Evolutionary conservation across 2,888 invertebrate genomes (phyloP), one percentile per base, ranked within the genome.

Genomic region (Oxycera nigricornis): DNA sequence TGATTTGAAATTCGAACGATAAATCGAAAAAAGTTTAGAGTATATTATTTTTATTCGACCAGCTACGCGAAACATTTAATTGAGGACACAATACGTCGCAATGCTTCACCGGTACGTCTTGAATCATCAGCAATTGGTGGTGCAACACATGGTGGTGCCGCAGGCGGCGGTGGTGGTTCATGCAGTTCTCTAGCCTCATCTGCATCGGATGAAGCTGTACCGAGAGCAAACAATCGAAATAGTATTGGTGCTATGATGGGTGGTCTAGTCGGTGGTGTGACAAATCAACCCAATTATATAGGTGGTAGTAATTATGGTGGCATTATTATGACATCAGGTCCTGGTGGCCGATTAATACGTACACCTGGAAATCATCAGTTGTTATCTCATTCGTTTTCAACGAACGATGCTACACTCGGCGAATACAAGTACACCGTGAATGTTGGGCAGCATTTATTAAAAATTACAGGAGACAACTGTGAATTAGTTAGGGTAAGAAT

Each of bases 71-170:
- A 96, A 85, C 93, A 94, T 84, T 87, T 97, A 83, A 97, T 97
- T 83, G 96, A 96, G 84, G 96, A 97, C 83, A 97, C 97, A 78
- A 97, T 97, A 82, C 91, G 95, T 78, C 91, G 96, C 82, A 97
- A 97, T 88, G 95, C 96, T 79, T 97, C 96, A 68, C 96, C 96
- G 72, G 93, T 95, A 80, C 89, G 94, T 80, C 86, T 90, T 79
- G 89, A 92, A 78, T 88, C 89, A 75, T 86, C 87, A 70, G 87
- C 88, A 72, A 80, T 79, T 62, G 70, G 70, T 52, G 70, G 70
- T 70, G 81, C 80, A 61, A 82, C 81, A 73, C 80, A 79, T 70
- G 78, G 77, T 41, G 80, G 78, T 31, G 78, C 78, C 46, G 78
- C 78, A 52, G 78, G 78, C 75, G 88, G 88, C 79, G 89, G 89